Conservation (phyloP, 2,113 vertebrate species). For the Pedetes capensis region DNA sequence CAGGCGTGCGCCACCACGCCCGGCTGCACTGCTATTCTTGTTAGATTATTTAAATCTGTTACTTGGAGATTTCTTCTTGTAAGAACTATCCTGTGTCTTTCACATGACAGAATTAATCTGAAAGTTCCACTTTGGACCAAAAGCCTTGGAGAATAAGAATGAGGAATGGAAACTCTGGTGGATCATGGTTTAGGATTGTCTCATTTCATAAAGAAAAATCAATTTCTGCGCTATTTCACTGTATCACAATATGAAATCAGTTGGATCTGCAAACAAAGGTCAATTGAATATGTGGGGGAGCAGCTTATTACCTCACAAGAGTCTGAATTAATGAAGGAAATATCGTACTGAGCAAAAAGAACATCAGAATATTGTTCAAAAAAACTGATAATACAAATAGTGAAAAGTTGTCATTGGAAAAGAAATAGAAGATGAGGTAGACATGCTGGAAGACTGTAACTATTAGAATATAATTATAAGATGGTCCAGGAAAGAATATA, state of each 20-base stretch:
- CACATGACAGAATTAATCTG: slow-evolving; percentile 10
- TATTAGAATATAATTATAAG: background rate
- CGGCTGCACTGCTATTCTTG: background rate
- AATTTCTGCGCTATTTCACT: background rate
- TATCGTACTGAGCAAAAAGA: background rate
- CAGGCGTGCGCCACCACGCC: no score
- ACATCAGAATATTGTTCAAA: background rate
- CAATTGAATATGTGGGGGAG: background rate
- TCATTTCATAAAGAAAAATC: slow-evolving; percentile 32
- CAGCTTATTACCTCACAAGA: background rate
- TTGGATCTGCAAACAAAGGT: background rate
- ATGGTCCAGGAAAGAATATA: background rate
- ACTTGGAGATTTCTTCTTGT: background rate
- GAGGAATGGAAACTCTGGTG: background rate
- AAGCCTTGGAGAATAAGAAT: background rate
- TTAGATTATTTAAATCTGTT: background rate
- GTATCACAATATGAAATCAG: slow-evolving; percentile 2
- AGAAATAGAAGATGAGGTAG: background rate
- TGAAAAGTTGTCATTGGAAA: background rate
- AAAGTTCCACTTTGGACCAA: slow-evolving; percentile 1
- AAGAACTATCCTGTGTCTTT: background rate
- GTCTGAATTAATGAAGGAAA: slow-evolving; percentile 11
- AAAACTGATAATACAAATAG: slow-evolving; percentile 9
- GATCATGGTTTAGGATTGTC: background rate
- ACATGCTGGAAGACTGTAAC: background rate